Evolutionary conservation across 2,797 vertebrate genomes (phyloP).

Genomic region (Falco cherrug): DNA sequence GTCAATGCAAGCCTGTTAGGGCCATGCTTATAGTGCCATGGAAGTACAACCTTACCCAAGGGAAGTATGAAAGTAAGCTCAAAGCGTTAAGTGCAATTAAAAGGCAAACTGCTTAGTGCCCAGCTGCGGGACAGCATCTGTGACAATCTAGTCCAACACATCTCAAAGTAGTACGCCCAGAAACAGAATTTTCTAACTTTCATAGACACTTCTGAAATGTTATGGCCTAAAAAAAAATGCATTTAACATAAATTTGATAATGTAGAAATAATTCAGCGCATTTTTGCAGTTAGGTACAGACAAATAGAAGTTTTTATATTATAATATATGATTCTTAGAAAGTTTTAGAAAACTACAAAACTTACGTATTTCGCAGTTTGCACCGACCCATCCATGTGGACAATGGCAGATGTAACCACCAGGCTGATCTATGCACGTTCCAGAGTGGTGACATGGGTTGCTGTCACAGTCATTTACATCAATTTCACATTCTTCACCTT

Average conservation of each 20-base stretch:
- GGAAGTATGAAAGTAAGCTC: not conserved
- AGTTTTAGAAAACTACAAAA: slow-evolving; percentile 41
- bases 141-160: not conserved
- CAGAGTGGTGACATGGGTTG: slow-evolving; percentile 92
- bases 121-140: not conserved
- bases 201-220: not conserved
- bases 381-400: slow-evolving; percentile 93
- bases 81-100: not conserved
- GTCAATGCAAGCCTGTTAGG: not conserved
- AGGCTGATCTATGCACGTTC: slow-evolving; percentile 93
- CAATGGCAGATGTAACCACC: slow-evolving; percentile 94
- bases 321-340: not conserved
- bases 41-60: not conserved
- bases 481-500: slow-evolving; percentile 91
- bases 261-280: not conserved
- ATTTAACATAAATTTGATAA: not conserved
- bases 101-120: not conserved
- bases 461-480: slow-evolving; percentile 94
- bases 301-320: not conserved
- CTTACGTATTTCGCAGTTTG: slow-evolving; percentile 97
- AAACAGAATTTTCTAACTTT: not conserved
- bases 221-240: not conserved
- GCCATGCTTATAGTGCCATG: fast-evolving
- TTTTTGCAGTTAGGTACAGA: not conserved
- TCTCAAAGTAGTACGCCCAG: not conserved